phyloP scores from a whole-genome alignment of 2,113 vertebrate species.

The Myiozetetes cayanensis region DNA sequence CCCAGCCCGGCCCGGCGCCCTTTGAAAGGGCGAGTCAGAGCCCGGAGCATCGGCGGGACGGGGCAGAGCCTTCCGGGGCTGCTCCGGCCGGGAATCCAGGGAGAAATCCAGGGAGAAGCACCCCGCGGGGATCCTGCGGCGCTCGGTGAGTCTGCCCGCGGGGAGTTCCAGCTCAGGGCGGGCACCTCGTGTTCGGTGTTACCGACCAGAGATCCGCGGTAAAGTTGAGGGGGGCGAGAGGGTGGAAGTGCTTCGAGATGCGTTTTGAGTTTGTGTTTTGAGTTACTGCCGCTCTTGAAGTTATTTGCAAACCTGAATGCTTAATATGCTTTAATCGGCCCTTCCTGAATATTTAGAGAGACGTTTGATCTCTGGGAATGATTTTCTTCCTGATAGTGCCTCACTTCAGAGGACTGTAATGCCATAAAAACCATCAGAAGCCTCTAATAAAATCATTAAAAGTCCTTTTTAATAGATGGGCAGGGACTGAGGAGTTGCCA shows the following conservation, averaged over 20 bases:
- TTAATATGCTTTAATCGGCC: not conserved
- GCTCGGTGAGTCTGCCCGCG: not conserved
- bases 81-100: not conserved
- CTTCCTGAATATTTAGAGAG: not conserved
- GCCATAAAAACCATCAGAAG: not conserved
- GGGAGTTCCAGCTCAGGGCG: not conserved
- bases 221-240: rapidly evolving
- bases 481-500: not conserved
- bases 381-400: not conserved
- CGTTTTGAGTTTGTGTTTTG: not conserved
- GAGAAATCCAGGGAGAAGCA: not conserved
- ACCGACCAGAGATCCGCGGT: rapidly evolving
- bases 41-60: not conserved
- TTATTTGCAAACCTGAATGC: not conserved
- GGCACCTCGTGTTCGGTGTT: not conserved
- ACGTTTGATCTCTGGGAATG: not conserved
- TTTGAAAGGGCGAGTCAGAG: not conserved
- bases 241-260: not conserved
- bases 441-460: not conserved
- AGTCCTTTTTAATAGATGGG: not conserved
- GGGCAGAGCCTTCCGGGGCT: not conserved
- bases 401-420: not conserved
- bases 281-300: not conserved
- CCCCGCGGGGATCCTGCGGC: not conserved
- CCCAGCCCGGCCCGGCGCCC: not conserved